These are phyloP conservation scores for Sinohyriopsis cumingii DNA, from an alignment of 2,888 invertebrate species.

Conservation along the genomic window DNA sequence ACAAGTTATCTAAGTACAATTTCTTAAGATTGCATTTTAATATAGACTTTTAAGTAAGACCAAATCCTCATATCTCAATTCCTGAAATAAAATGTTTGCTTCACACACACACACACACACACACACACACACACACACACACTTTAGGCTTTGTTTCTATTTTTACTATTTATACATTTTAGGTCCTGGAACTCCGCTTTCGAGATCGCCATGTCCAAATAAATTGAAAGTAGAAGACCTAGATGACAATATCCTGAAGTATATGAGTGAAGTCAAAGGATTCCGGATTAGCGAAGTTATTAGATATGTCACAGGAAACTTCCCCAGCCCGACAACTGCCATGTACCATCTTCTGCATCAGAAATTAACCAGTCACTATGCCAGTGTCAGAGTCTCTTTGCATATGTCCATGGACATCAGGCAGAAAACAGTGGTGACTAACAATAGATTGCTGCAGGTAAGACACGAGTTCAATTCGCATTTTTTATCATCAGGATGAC, in stretches of 20 bases:
- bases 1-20: no score
- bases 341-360: slow-evolving; percentile 63
- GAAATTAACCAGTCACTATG: slow-evolving; percentile 40
- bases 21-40: no score
- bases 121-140: no score
- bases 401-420: slow-evolving; percentile 24
- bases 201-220: slow-evolving; percentile 63
- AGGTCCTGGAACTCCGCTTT: slow-evolving; percentile 53
- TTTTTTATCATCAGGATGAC: no score
- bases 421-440: no score
- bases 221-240: slow-evolving; percentile 58
- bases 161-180: background rate
- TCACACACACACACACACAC: no score
- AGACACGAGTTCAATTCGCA: no score
- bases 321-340: slow-evolving; percentile 62
- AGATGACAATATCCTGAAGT: slow-evolving; percentile 59
- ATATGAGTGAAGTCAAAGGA: slow-evolving; percentile 65
- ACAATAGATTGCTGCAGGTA: no score
- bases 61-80: no score
- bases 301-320: slow-evolving; percentile 62
- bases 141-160: background rate
- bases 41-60: no score
- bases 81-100: no score
- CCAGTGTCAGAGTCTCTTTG: slow-evolving; percentile 20
- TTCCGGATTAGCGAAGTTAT: slow-evolving; percentile 64